Evolutionary conservation across 1,140 invertebrate species (phyloP).

Genomic region (Archivesica marissinica): DNA sequence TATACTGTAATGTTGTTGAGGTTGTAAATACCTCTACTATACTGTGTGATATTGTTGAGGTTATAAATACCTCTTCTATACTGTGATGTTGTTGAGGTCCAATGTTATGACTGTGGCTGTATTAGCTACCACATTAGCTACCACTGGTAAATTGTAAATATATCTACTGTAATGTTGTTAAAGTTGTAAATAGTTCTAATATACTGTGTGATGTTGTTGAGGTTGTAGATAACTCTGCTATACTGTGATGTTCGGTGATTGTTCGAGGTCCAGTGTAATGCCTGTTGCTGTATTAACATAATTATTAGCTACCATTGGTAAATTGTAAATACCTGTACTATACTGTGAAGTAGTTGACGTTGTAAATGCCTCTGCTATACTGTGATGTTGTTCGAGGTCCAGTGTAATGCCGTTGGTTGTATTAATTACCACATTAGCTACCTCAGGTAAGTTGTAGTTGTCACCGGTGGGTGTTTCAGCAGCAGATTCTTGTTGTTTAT

Average conservation of each 20-base stretch:
- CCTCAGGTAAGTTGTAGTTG: too few relatives aligned
- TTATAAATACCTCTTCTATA: conserved; percentile 54
- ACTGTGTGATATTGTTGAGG: too few relatives aligned
- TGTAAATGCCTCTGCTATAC: neutral
- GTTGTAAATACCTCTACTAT: too few relatives aligned
- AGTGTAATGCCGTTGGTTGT: too few relatives aligned
- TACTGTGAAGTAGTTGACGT: neutral
- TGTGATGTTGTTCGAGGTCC: too few relatives aligned
- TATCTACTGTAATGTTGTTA: neutral
- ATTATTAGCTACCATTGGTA: neutral
- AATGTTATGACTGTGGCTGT: neutral
- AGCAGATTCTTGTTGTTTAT: conserved; percentile 14
- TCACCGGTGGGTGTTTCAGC: too few relatives aligned
- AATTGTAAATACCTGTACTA: neutral
- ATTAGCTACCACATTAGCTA: neutral
- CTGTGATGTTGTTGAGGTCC: neutral
- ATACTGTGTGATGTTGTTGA: neutral
- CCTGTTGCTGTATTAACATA: conserved; percentile 77
- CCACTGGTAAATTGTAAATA: neutral
- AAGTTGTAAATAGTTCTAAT: neutral
- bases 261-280: conserved; percentile 79
- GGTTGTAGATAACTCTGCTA: conserved; percentile 11
- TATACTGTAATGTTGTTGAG: too few relatives aligned
- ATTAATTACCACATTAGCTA: too few relatives aligned
- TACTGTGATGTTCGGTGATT: conserved; percentile 69